These are phyloP conservation scores for Esox masquinongy DNA, from an alignment of 2,797 vertebrate species.

Conservation along the genomic window DNA sequence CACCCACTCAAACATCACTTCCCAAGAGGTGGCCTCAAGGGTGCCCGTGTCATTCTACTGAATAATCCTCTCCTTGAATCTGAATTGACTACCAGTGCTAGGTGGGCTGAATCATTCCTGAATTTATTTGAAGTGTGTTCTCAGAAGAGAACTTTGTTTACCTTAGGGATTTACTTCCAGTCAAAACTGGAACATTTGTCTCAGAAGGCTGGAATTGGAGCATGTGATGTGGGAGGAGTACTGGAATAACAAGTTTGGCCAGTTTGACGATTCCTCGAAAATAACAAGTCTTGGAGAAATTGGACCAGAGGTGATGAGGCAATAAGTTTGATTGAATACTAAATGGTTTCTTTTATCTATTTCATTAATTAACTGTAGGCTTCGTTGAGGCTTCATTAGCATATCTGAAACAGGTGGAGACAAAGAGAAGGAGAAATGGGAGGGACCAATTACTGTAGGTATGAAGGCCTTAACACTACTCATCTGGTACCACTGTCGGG, in stretches of 20 bases:
- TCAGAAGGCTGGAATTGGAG: not conserved
- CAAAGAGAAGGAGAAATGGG: slow-evolving; percentile 24
- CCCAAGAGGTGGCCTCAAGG: not conserved
- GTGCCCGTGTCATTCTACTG: not conserved
- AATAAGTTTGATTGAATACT: not conserved
- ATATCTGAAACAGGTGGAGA: slow-evolving; percentile 57
- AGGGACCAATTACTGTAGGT: not conserved
- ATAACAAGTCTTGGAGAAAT: not conserved
- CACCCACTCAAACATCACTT: not conserved
- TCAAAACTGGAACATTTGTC: not conserved
- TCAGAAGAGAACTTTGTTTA: not conserved
- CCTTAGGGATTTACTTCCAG: not conserved
- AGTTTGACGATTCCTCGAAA: not conserved
- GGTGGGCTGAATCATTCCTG: not conserved
- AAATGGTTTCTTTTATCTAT: not conserved
- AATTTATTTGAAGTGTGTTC: not conserved
- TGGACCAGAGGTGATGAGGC: not conserved
- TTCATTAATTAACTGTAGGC: slow-evolving; percentile 41
- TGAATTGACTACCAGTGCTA: not conserved
- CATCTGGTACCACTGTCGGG: slow-evolving; percentile 51
- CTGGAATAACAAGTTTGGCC: slow-evolving; percentile 26
- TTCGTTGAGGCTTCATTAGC: slow-evolving; percentile 52
- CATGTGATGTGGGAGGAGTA: not conserved
- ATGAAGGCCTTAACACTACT: not conserved
- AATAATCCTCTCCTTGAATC: not conserved